Conservation (phyloP, 1,140 invertebrate species). For the Lepidurus arcticus region DNA sequence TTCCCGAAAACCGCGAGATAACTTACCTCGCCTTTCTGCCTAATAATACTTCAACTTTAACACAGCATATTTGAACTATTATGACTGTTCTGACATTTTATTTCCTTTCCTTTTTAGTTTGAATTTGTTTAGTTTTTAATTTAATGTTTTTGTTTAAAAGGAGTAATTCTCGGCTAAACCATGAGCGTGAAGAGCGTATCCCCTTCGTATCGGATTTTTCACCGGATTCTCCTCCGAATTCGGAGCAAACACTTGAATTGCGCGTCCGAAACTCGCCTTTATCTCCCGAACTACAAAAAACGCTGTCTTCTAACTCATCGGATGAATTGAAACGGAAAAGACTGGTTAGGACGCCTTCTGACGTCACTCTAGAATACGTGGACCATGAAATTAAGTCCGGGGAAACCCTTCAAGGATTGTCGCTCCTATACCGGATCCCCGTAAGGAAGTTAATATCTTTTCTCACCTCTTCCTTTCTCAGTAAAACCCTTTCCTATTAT, state of each 20-base stretch:
- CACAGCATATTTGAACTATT: no score
- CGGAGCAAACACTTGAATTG: not conserved
- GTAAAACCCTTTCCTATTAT: not conserved
- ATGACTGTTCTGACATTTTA: not conserved
- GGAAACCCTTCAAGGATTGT: slow-evolving; percentile 29
- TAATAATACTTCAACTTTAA: no score
- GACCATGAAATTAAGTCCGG: slow-evolving; percentile 29
- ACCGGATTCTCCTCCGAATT: not conserved
- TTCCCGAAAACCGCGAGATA: no score
- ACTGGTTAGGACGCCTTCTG: not conserved
- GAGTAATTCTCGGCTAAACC: not conserved
- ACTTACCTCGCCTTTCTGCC: no score
- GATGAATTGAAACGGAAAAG: not conserved
- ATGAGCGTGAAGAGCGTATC: slow-evolving; percentile 2
- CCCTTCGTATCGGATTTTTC: not conserved
- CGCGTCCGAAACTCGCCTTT: not conserved
- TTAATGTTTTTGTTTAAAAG: not conserved
- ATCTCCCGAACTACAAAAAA: not conserved
- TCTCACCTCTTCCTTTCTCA: not conserved
- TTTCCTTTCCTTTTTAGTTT: not conserved
- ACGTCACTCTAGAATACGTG: slow-evolving; percentile 12
- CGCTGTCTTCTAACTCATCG: not conserved
- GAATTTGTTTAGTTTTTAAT: not conserved
- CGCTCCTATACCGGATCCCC: slow-evolving; percentile 27
- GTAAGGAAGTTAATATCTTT: slow-evolving; percentile 3